These are phyloP conservation scores for Hippoglossus stenolepis DNA, from an alignment of 2,113 vertebrate genomes.

Conservation along the genomic window DNA sequence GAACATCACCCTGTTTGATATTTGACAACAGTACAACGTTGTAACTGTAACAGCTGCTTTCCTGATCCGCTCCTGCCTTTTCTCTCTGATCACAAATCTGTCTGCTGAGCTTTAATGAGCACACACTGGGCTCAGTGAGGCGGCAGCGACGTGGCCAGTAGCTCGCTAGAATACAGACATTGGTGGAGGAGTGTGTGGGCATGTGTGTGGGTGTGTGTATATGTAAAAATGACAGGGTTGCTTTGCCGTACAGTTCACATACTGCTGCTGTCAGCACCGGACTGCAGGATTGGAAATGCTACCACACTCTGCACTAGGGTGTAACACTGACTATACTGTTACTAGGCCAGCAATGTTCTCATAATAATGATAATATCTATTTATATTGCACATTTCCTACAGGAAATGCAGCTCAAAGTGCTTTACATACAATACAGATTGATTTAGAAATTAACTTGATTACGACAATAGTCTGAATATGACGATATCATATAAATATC, in stretches of 20 bases:
- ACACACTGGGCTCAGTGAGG: conserved; percentile 38
- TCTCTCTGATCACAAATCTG: conserved; percentile 37
- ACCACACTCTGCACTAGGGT: neutral
- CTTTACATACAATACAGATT: too few relatives aligned
- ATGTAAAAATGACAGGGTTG: conserved; percentile 43
- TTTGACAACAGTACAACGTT: neutral
- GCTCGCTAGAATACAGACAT: conserved; percentile 21
- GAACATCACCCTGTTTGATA: neutral
- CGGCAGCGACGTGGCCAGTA: conserved; percentile 59
- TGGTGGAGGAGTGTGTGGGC: conserved; percentile 15
- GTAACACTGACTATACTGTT: neutral
- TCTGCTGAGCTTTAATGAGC: conserved; percentile 63
- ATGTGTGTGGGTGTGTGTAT: neutral
- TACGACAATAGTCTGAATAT: too few relatives aligned
- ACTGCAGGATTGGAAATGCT: neutral
- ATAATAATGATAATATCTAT: too few relatives aligned
- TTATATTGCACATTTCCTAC: too few relatives aligned
- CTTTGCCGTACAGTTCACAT: conserved; percentile 44
- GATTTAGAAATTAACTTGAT: too few relatives aligned
- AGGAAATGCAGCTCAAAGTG: too few relatives aligned
- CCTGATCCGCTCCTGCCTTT: conserved; percentile 14
- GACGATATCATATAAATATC: too few relatives aligned
- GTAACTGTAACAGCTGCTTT: conserved; percentile 37
- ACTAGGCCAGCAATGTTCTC: too few relatives aligned
- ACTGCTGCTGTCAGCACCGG: conserved; percentile 27